Conservation (phyloP, 2,113 vertebrate genomes). For the Myrmecophaga tridactyla region DNA sequence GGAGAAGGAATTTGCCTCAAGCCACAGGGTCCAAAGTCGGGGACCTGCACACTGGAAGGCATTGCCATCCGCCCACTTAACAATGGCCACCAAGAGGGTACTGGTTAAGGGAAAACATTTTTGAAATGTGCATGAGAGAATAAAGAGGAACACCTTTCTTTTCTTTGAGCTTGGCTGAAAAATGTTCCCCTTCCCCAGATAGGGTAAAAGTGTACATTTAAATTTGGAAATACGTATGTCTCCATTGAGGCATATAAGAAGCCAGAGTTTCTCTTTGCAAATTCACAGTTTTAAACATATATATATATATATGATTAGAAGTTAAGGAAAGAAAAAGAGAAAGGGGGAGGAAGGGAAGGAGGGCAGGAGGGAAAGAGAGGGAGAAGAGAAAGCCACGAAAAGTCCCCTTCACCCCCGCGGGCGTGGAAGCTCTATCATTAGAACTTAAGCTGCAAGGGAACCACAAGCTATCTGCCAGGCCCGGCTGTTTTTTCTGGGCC, state of each 20-base stretch:
- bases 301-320: neutral
- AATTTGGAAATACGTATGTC: slow-evolving; percentile 9
- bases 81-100: neutral
- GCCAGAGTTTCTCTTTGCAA: neutral
- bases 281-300: neutral
- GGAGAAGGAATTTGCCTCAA: neutral
- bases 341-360: neutral
- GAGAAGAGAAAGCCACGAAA: neutral
- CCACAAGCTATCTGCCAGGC: neutral
- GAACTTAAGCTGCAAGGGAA: neutral
- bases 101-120: neutral
- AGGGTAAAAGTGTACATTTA: neutral
- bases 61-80: neutral
- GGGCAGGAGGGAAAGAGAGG: rapidly evolving
- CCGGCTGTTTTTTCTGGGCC: neutral
- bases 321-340: neutral
- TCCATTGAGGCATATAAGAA: neutral
- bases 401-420: rapidly evolving
- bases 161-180: neutral
- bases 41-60: rapidly evolving
- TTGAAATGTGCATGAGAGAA: neutral
- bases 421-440: neutral
- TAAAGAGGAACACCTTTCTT: neutral
- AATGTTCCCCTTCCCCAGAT: neutral
- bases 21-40: neutral